These are phyloP conservation scores for Malurus leucopterus DNA, from an alignment of 2,797 vertebrate genomes.

Conservation along the genomic window DNA sequence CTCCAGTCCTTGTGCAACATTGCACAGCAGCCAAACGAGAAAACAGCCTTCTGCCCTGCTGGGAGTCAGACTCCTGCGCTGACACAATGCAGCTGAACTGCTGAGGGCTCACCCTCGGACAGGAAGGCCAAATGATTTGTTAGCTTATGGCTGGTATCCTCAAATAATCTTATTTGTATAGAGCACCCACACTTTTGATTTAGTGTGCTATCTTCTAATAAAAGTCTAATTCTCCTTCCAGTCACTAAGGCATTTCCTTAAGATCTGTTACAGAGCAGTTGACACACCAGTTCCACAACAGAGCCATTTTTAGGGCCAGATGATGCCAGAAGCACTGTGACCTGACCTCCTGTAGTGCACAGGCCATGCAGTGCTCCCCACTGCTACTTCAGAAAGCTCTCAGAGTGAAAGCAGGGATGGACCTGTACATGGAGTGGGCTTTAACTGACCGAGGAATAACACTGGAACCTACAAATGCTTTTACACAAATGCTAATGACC, in stretches of 20 bases:
- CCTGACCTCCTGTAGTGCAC: not conserved
- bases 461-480: not conserved
- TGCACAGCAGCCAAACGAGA: not conserved
- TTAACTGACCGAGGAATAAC: not conserved
- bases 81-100: accelerated
- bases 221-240: not conserved
- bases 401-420: not conserved
- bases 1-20: accelerated
- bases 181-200: not conserved
- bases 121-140: not conserved
- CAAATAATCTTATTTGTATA: not conserved
- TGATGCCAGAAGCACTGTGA: not conserved
- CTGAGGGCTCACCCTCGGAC: not conserved
- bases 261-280: not conserved
- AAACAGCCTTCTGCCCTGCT: accelerated
- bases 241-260: not conserved
- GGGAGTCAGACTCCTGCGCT: not conserved
- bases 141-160: not conserved
- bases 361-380: not conserved
- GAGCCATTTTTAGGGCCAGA: not conserved
- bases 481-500: not conserved
- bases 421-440: accelerated
- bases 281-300: not conserved
- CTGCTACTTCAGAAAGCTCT: not conserved
- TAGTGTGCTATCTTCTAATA: not conserved